Evolutionary conservation across 37 sponge, comb jelly and placozoan genomes (phyloP).

Genomic region (Haliclona indistincta): DNA sequence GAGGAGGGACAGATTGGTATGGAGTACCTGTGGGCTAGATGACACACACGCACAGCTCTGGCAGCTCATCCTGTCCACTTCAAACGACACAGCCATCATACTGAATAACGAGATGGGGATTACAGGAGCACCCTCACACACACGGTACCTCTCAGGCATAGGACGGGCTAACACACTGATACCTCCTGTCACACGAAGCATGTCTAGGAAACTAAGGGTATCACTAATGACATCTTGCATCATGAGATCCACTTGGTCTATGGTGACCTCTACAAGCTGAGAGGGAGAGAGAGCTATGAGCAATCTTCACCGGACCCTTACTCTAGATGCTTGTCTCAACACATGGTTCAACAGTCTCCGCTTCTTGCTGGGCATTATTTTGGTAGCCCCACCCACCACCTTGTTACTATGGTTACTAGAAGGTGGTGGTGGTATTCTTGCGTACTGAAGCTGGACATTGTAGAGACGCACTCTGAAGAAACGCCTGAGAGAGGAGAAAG

Average conservation of each 20-base stretch:
- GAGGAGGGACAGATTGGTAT: no score
- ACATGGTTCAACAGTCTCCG: neutral
- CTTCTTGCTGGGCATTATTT: no score
- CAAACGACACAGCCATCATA: slow-evolving; percentile 35
- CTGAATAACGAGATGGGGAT: slow-evolving; percentile 6
- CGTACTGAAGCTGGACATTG: slow-evolving; percentile 36
- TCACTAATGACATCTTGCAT: slow-evolving; percentile 8
- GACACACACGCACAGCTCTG: neutral
- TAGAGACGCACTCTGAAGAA: slow-evolving; percentile 35
- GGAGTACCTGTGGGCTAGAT: neutral
- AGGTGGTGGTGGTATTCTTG: neutral
- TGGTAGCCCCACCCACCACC: no score
- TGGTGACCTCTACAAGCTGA: slow-evolving; percentile 28
- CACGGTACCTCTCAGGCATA: slow-evolving; percentile 31
- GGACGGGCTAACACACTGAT: slow-evolving; percentile 30
- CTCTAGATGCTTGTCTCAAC: neutral
- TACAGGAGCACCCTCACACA: neutral
- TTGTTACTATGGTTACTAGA: neutral
- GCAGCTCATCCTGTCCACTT: slow-evolving; percentile 16
- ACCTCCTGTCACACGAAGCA: slow-evolving; percentile 7
- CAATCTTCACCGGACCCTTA: neutral
- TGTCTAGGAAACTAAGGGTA: neutral
- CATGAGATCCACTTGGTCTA: slow-evolving; percentile 27
- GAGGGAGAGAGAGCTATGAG: neutral
- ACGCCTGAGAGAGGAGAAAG: slow-evolving; percentile 6